Base-by-base conservation (phyloP, 2,113 vertebrate genomes). In the Nesospiza acunhae region DNA sequence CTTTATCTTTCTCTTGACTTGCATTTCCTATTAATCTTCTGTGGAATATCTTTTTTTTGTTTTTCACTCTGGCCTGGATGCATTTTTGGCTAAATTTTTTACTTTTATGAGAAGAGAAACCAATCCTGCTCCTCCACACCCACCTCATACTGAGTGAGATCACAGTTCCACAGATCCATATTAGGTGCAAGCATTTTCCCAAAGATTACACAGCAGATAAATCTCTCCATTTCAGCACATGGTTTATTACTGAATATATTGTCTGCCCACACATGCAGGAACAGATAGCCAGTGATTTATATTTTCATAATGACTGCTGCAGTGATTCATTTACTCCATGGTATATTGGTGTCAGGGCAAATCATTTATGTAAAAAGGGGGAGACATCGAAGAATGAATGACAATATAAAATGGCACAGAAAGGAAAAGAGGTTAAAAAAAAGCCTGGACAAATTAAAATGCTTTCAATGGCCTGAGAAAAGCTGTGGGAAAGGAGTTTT, bases 261-360 rank as follows among this genome's bases (percentile, higher is more conserved):
- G 91, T 96, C 81, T 96, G 88, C 74, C 89, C 94, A 76, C 97
- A 92, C 87, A 81, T 73, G 44, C 91, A 92, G 84, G 87, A 97
- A 58, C n/a, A 87, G 95, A 94, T 85, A 97, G 77, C 73, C 41
- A 85, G 39, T 94, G 94, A 97, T 97, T 96, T 97, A 95, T 97
- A 93, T 95, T 92, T 96, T 93, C 75, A 82, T 96, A 96, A 96
- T 93, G 75, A 96, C 93, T 97, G 72, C 76, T 90, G 84, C 68
- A 42, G 52, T 95, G 90, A 97, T 97, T 97, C 72, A 93, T 97
- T 92, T 95, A 89, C 92, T 93, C 91, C 13, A 16, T 94, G 37
- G 56, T 78, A 58, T 97, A 85, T 58, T 89, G 89, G 58, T 97
- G 94, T 96, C 67, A 91, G 87, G 80, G 89, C 76, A 80, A 86